Percentiles rank a stretch among this genome's conserved stretches.
These are phyloP conservation scores for Trypoxylon attenuatum DNA, from an alignment of 2,888 invertebrate genomes.

Conservation along the genomic window DNA sequence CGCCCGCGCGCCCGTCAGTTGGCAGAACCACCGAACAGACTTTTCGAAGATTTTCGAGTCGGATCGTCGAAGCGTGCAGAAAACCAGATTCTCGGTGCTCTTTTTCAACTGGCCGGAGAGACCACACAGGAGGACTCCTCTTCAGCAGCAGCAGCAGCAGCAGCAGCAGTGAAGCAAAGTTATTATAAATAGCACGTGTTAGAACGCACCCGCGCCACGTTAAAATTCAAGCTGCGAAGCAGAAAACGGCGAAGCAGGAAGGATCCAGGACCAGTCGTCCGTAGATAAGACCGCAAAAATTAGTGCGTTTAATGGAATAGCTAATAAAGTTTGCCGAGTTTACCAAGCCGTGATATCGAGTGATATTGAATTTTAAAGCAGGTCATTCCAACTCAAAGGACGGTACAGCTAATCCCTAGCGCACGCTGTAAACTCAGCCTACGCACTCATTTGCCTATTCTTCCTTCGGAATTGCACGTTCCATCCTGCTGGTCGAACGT, in stretches of 20 bases:
- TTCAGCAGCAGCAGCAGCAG: no score
- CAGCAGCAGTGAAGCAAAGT: slow-evolving; percentile 10
- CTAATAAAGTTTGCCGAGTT: no score
- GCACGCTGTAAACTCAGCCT: slow-evolving; percentile 24
- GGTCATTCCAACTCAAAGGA: neutral
- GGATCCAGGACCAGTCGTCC: neutral
- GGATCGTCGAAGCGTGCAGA: slow-evolving; percentile 18
- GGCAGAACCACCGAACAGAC: slow-evolving; percentile 8
- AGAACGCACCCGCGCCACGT: neutral
- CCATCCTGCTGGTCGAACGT: slow-evolving; percentile 7
- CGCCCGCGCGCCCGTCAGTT: slow-evolving; percentile 16
- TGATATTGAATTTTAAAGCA: neutral
- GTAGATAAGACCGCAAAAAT: neutral
- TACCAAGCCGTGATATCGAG: no score
- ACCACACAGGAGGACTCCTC: slow-evolving; percentile 41
- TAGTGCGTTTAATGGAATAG: neutral
- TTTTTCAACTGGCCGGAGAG: slow-evolving; percentile 33
- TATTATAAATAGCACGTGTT: slow-evolving; percentile 21
- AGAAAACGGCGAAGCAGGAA: neutral
- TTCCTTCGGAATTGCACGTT: slow-evolving; percentile 37
- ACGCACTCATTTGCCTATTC: slow-evolving; percentile 36
- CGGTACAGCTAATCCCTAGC: neutral
- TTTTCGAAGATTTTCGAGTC: slow-evolving; percentile 35
- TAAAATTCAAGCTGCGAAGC: neutral
- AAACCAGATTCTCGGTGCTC: slow-evolving; percentile 23